phyloP scores from a whole-genome alignment of 1,140 invertebrate genomes.

The Gyrodactylus salaris region DNA sequence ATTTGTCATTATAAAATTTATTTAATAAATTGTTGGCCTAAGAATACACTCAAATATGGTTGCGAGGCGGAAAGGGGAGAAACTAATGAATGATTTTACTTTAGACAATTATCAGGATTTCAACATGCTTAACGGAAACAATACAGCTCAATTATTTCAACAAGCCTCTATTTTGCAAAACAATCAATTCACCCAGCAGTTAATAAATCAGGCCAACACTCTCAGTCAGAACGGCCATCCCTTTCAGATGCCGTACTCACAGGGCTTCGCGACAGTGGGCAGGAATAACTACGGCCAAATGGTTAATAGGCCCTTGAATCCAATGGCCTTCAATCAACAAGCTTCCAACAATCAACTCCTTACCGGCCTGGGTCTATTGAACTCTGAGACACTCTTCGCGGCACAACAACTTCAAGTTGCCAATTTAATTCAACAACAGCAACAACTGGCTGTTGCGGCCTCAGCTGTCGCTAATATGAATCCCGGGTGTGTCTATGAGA shows the following conservation, averaged over 20 bases:
- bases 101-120: too few species aligned
- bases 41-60: too few species aligned
- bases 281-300: neutral
- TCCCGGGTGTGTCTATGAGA: neutral
- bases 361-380: neutral
- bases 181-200: neutral
- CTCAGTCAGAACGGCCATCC: neutral
- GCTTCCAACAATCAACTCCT: neutral
- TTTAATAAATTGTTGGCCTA: too few species aligned
- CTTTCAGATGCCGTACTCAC: neutral
- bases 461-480: neutral
- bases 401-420: neutral
- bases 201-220: neutral
- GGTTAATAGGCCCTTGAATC: neutral
- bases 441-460: neutral
- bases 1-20: too few species aligned
- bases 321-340: too few species aligned
- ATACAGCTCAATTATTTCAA: too few species aligned
- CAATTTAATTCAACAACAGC: neutral
- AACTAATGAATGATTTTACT: too few species aligned
- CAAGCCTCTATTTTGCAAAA: neutral
- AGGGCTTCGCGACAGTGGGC: neutral
- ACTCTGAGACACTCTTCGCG: neutral
- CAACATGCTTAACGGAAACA: too few species aligned
- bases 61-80: too few species aligned